These are phyloP conservation scores for Nomada fucata DNA, from an alignment of 2,888 invertebrate genomes.

Conservation along the genomic window DNA sequence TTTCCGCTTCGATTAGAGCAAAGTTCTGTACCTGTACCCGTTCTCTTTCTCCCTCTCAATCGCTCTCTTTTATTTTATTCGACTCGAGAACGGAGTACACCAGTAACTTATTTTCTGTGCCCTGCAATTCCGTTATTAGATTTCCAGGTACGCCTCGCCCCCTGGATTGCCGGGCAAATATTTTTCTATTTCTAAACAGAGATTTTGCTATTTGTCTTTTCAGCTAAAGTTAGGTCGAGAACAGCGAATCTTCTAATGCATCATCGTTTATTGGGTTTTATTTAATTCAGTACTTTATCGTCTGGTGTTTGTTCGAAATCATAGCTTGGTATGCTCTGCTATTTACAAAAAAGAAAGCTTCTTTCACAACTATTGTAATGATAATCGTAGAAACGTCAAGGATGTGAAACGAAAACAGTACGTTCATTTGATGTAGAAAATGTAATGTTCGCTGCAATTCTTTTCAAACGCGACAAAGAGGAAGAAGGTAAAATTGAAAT, in stretches of 20 bases:
- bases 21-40: too few relatives aligned
- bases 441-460: too few relatives aligned
- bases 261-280: slow-evolving; percentile 12
- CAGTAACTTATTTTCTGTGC: neutral
- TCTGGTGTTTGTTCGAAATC: neutral
- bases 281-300: slow-evolving; percentile 20
- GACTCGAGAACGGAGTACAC: neutral
- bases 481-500: too few relatives aligned
- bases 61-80: neutral
- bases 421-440: too few relatives aligned
- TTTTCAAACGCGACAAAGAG: too few relatives aligned
- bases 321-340: too few relatives aligned
- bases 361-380: too few relatives aligned
- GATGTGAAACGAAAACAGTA: too few relatives aligned
- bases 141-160: slow-evolving; percentile 7
- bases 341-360: too few relatives aligned
- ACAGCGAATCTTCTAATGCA: slow-evolving; percentile 3
- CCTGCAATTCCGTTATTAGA: slow-evolving; percentile 49
- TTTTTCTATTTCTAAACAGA: slow-evolving; percentile 19
- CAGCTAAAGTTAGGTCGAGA: neutral
- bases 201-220: neutral
- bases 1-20: neutral
- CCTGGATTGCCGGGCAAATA: slow-evolving; percentile 27
- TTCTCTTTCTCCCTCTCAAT: neutral
- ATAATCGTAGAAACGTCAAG: too few relatives aligned